Evolutionary conservation across 2,888 invertebrate genomes (phyloP), one percentile per base, ranked within the genome.

Genomic region (Netelia virgata): DNA sequence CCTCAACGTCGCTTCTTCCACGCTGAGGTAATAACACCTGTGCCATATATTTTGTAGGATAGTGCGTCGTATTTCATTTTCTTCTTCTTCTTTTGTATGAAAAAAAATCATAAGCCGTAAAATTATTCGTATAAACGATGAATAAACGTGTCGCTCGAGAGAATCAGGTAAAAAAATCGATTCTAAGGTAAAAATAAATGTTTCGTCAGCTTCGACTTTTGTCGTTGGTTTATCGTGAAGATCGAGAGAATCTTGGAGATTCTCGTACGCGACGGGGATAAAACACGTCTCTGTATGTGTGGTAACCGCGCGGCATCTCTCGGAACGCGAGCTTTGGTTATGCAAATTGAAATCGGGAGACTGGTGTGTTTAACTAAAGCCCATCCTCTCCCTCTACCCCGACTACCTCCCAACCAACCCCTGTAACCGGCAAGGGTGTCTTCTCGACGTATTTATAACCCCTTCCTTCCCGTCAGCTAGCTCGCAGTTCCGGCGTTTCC

Each of bases 401-500:
- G 77, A 76, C 82, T 70, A 57, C 80, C 28, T 3, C 23, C 28
- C 6, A 28, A 28, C 28, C 28, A 28, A 28, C 28, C 43, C 28
- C 47, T 82, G 69, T 82, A 63, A 69, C 74, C 80, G 84, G 87
- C 86, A 78, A 88, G 88, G 89, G 89, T 90, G 90, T 91, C 91
- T 91, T 91, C 88, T 88, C 90, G 91, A 91, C 88, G 91, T 92
- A 92, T 92, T 92, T 92, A 92, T 92, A 70, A 70, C 70, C 70
- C 36, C 36, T 55, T 70, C 90, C 92, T 92, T 92, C 90, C 84
- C 75, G 76, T 82, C 68, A 59, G 78, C 68, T 85, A 87, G 86
- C 73, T 66, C 79, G 84, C 87, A 88, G 88, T 85, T 86, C 85
- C 88, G 86, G 82, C 88, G 82, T 88, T 83, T 88, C 75, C 73